Conservation (phyloP, 2,113 vertebrate species). For the Pseudorectes ferrugineus region DNA sequence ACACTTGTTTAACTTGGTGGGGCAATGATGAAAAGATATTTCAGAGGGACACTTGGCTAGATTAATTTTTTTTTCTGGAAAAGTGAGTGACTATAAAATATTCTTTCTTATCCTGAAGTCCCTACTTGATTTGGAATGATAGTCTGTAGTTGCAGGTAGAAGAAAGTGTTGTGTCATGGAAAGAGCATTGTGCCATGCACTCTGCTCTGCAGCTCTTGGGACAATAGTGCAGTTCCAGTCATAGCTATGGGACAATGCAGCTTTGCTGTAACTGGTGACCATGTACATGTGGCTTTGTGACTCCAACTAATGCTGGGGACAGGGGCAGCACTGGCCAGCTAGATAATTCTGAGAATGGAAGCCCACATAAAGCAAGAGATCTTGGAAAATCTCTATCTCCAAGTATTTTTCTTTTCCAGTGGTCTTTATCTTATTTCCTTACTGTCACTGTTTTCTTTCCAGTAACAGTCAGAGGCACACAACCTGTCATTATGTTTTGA, state of each 20-base stretch:
- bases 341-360: neutral
- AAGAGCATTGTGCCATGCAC: neutral
- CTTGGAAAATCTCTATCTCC: neutral
- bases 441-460: neutral
- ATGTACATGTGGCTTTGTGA: rapidly evolving
- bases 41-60: neutral
- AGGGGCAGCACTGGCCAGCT: neutral
- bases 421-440: neutral
- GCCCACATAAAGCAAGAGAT: neutral
- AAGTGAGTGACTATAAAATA: neutral
- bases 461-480: neutral
- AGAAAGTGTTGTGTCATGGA: neutral
- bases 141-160: neutral
- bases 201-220: neutral
- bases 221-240: neutral
- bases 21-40: neutral
- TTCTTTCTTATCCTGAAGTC: neutral
- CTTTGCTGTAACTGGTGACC: neutral
- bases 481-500: neutral
- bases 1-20: neutral
- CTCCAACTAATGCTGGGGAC: neutral
- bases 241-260: neutral
- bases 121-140: neutral
- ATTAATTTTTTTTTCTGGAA: neutral
- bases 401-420: neutral